Percentiles rank a stretch among this genome's conserved stretches.
These are phyloP conservation scores for Clavelina lepadiformis DNA, from an alignment of 23 tunicate genomes.

Conservation along the genomic window DNA sequence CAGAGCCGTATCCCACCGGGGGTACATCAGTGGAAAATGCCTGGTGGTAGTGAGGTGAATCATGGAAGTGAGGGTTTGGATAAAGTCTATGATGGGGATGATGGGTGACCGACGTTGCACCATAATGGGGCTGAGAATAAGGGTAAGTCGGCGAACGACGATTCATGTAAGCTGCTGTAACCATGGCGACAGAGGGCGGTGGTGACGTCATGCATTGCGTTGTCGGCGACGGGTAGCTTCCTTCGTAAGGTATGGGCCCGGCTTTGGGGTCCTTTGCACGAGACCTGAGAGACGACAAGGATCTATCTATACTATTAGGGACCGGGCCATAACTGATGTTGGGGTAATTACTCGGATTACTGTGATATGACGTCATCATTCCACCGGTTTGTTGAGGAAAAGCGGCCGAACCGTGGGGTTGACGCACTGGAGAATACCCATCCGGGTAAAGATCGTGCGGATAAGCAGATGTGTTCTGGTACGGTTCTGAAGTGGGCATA, in stretches of 20 bases:
- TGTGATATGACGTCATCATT: constrained; percentile 8
- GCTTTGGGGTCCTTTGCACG: constrained; percentile 26
- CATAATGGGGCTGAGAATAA: constrained; percentile 16
- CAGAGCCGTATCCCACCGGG: neutral
- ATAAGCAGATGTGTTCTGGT: constrained; percentile 6
- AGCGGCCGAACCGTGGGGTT: neutral
- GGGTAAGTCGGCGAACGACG: neutral
- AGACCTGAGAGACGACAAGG: constrained; percentile 18
- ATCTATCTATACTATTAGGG: neutral
- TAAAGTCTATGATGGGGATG: neutral
- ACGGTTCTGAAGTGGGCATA: neutral
- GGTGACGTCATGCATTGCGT: neutral
- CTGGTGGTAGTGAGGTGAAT: neutral
- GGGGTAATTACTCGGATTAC: neutral
- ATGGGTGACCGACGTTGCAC: neutral
- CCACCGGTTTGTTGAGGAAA: constrained; percentile 9
- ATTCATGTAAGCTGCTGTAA: constrained; percentile 44
- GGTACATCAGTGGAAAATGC: neutral
- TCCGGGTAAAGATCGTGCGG: neutral
- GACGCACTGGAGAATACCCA: constrained; percentile 4
- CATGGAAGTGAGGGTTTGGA: neutral
- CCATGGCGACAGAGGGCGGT: constrained; percentile 7
- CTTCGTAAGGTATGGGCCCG: constrained; percentile 13
- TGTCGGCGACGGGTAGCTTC: neutral
- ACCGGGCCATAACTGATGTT: neutral